These are phyloP conservation scores for Hippocampus guttulatus DNA, from an alignment of 2,113 vertebrate species.

Conservation along the genomic window DNA sequence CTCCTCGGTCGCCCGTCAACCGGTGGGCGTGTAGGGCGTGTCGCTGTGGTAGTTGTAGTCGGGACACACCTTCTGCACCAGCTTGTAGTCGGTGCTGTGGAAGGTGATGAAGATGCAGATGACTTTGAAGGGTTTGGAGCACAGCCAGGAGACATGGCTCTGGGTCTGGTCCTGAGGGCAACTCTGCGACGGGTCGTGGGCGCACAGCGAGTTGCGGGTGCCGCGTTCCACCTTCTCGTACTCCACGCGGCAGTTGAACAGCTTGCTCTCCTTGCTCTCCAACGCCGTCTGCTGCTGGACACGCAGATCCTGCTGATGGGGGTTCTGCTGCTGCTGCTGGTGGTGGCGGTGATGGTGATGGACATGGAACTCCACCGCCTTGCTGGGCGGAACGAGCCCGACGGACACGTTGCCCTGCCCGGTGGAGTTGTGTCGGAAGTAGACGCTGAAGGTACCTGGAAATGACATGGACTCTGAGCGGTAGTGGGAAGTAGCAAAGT, in stretches of 20 bases:
- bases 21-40: constrained; percentile 94
- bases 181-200: constrained; percentile 95
- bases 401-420: constrained; percentile 96
- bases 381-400: constrained; percentile 91
- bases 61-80: constrained; percentile 99
- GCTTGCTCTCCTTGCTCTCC: constrained; percentile 96
- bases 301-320: constrained; percentile 45
- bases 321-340: constrained; percentile 54
- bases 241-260: constrained; percentile 98
- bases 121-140: constrained; percentile 99
- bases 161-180: constrained; percentile 98
- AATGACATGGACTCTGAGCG: not conserved
- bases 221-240: constrained; percentile 98
- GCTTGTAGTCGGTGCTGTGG: constrained; percentile 99
- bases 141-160: constrained; percentile 97
- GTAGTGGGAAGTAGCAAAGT: not conserved
- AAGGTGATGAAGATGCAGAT: constrained; percentile 99
- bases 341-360: constrained; percentile 4
- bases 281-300: constrained; percentile 84
- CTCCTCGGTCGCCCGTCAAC: constrained; percentile 69
- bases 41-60: constrained; percentile 99
- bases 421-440: constrained; percentile 97
- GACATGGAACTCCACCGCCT: constrained; percentile 94
- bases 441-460: constrained; percentile 86
- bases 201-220: constrained; percentile 92